A percentile compares a stretch with the other conserved stretches of the same genome.
Evolutionary conservation across 2,888 invertebrate species (phyloP).

Genomic region (Xestia xanthographa): DNA sequence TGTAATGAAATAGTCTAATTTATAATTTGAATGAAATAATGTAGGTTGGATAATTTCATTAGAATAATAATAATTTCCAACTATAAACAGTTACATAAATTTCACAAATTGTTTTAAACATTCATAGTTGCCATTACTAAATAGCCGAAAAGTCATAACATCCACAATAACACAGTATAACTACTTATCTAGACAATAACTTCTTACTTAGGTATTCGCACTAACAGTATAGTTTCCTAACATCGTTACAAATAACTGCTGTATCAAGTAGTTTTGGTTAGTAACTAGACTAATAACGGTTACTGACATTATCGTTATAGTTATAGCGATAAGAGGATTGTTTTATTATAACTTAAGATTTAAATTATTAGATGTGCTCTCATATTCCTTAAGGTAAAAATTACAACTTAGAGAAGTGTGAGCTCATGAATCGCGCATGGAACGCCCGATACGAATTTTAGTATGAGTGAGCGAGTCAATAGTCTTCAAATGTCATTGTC

Average conservation of each 20-base stretch:
- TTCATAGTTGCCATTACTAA: not conserved
- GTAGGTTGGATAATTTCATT: not conserved
- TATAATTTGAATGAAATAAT: not conserved
- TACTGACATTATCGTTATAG: slow-evolving; percentile 20
- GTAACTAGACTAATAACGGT: slow-evolving; percentile 38
- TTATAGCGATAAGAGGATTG: slow-evolving; percentile 16
- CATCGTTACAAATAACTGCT: slow-evolving; percentile 52
- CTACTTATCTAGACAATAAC: slow-evolving; percentile 52
- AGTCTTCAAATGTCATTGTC: not conserved
- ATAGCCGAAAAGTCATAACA: slow-evolving; percentile 29
- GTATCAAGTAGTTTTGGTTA: slow-evolving; percentile 49
- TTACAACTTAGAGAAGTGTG: not conserved
- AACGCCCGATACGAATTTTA: not conserved
- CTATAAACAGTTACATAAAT: not conserved
- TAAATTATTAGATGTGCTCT: not conserved
- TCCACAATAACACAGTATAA: slow-evolving; percentile 25
- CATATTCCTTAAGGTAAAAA: not conserved
- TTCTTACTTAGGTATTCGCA: slow-evolving; percentile 18
- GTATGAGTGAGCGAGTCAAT: not conserved
- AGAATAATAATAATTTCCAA: not conserved
- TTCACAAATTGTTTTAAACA: slow-evolving; percentile 6
- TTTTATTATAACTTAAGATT: slow-evolving; percentile 7
- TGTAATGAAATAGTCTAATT: not conserved
- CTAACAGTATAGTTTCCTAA: slow-evolving; percentile 34
- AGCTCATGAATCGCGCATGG: not conserved